Conservation (phyloP, 2,797 vertebrate genomes). For the Gastrophryne carolinensis region DNA sequence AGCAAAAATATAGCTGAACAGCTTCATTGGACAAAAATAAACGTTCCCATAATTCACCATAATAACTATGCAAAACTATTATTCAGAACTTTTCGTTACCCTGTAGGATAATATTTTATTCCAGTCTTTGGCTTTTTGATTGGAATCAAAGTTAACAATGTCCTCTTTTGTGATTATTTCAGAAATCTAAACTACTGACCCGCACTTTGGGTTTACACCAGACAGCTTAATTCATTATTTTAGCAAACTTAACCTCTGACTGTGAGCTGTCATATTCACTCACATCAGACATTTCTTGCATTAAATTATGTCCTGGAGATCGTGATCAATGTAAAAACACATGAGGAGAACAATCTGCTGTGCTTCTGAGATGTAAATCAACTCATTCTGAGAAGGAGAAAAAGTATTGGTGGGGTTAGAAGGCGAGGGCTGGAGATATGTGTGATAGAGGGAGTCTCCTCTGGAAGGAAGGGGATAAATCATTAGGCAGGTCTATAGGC, state of each 20-base stretch:
- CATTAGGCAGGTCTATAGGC: slow-evolving; percentile 37
- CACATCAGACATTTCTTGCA: slow-evolving; percentile 10
- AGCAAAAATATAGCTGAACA: no score
- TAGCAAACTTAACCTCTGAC: background rate
- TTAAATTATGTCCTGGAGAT: background rate
- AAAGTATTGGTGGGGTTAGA: slow-evolving; percentile 10
- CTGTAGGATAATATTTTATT: background rate
- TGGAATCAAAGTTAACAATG: background rate
- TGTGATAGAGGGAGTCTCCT: slow-evolving; percentile 8
- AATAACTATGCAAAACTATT: no score
- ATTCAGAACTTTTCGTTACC: no score
- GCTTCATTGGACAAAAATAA: no score
- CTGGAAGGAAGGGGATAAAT: slow-evolving; percentile 32
- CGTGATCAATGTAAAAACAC: background rate
- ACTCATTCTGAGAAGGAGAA: background rate
- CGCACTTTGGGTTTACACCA: slow-evolving; percentile 14
- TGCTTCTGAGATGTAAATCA: background rate
- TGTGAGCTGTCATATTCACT: background rate
- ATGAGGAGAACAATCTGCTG: background rate
- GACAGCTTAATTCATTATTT: slow-evolving; percentile 3
- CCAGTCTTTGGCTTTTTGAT: background rate
- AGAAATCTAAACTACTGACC: slow-evolving; percentile 18
- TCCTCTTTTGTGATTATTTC: background rate
- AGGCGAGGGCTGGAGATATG: slow-evolving; percentile 3
- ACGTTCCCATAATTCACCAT: no score